Percentiles rank a stretch among this genome's conserved stretches.
These are phyloP conservation scores for Myiopsitta monachus DNA, from an alignment of 2,113 vertebrate species.

Conservation along the genomic window DNA sequence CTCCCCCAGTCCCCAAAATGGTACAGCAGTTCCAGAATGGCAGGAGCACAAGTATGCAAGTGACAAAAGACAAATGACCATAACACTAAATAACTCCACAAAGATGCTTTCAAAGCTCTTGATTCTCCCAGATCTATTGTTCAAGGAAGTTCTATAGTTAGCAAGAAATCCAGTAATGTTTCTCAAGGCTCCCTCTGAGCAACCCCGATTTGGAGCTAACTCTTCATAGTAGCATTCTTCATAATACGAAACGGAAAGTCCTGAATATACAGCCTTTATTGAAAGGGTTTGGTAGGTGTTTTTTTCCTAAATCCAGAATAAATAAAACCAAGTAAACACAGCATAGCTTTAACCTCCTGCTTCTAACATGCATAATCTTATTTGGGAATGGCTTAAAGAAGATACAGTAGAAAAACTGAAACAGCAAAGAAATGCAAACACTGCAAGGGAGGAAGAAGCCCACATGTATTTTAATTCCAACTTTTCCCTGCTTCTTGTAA, in stretches of 20 bases:
- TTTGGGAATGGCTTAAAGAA: background rate
- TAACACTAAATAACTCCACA: conserved; percentile 64
- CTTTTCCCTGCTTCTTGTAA: conserved; percentile 5
- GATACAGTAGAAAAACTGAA: background rate
- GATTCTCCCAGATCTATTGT: background rate
- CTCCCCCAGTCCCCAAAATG: conserved; percentile 26
- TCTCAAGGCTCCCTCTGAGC: conserved; percentile 11
- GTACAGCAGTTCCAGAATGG: conserved; percentile 59
- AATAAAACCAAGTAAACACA: conserved; percentile 45
- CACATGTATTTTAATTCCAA: background rate
- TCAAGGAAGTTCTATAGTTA: conserved; percentile 7
- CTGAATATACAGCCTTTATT: conserved; percentile 1
- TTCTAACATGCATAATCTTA: background rate
- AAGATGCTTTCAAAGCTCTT: conserved; percentile 51
- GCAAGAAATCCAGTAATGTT: conserved; percentile 29
- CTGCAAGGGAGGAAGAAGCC: background rate
- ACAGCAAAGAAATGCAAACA: background rate
- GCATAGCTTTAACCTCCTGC: background rate
- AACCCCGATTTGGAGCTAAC: conserved; percentile 11
- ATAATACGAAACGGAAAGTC: conserved; percentile 31
- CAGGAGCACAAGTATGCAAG: conserved; percentile 65
- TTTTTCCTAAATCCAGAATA: conserved; percentile 51
- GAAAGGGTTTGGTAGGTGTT: background rate
- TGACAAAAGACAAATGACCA: conserved; percentile 67
- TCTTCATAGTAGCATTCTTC: background rate